phyloP scores from a whole-genome alignment of 2,888 invertebrate genomes.

The Unio delphinus region DNA sequence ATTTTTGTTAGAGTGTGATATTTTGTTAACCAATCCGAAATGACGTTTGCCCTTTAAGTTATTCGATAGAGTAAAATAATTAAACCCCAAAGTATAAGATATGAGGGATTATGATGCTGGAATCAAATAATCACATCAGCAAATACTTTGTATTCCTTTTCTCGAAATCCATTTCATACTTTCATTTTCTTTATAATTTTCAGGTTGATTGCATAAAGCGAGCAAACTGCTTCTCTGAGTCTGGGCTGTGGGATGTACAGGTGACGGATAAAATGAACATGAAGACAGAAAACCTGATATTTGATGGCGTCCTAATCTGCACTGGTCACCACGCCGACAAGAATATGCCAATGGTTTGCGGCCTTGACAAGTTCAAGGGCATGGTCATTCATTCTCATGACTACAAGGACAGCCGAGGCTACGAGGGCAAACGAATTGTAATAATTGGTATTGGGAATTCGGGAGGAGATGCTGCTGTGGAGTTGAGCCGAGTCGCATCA shows the following conservation, averaged over 20 bases:
- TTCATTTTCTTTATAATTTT: background rate
- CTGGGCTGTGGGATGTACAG: slow-evolving; percentile 60
- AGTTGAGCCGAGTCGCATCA: slow-evolving; percentile 64
- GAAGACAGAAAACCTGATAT: slow-evolving; percentile 31
- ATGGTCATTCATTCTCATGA: slow-evolving; percentile 60
- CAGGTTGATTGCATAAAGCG: slow-evolving; percentile 9
- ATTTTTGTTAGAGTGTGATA: too few species aligned
- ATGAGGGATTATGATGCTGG: too few species aligned
- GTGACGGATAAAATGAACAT: slow-evolving; percentile 46
- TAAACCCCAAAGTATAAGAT: too few species aligned
- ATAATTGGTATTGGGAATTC: slow-evolving; percentile 74
- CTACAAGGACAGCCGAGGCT: slow-evolving; percentile 55
- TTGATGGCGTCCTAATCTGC: slow-evolving; percentile 61
- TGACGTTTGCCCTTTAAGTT: too few species aligned
- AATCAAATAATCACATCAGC: too few species aligned
- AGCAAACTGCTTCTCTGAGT: slow-evolving; percentile 5
- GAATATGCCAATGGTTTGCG: slow-evolving; percentile 48
- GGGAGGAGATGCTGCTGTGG: slow-evolving; percentile 72
- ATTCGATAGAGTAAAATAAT: too few species aligned
- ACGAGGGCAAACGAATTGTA: slow-evolving; percentile 68
- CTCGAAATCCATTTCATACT: background rate
- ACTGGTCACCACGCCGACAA: slow-evolving; percentile 61
- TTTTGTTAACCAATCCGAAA: too few species aligned
- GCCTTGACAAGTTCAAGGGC: slow-evolving; percentile 57
- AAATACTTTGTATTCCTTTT: background rate